Conservation (phyloP, 2,113 vertebrate genomes). For the Clarias magur region DNA sequence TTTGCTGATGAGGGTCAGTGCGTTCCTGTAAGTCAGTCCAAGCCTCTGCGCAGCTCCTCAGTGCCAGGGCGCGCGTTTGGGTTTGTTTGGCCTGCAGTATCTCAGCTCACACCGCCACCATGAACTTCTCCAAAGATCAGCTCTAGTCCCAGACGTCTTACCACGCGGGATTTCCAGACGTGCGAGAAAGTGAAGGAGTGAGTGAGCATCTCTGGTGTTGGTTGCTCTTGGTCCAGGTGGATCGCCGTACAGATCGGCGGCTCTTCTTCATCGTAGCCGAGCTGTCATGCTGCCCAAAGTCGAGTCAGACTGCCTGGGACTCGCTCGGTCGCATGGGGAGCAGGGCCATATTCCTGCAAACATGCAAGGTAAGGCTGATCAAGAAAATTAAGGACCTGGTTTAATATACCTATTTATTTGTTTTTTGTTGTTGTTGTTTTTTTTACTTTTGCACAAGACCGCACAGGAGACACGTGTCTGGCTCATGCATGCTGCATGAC, state of each 20-base stretch:
- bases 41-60: not conserved
- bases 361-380: constrained; percentile 89
- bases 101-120: constrained; percentile 13
- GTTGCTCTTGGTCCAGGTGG: constrained; percentile 77
- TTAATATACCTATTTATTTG: not conserved
- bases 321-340: constrained; percentile 93
- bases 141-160: not conserved
- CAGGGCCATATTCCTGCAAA: constrained; percentile 93
- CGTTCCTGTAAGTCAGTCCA: not conserved
- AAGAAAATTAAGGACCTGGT: not conserved
- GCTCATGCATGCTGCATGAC: not conserved
- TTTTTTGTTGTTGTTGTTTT: not conserved
- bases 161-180: not conserved
- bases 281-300: constrained; percentile 98
- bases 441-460: not conserved
- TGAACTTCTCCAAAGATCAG: constrained; percentile 8
- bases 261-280: constrained; percentile 74
- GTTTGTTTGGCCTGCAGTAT: not conserved
- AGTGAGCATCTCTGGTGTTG: constrained; percentile 58
- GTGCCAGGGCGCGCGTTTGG: not conserved
- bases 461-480: not conserved
- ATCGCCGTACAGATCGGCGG: constrained; percentile 76
- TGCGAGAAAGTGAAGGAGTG: constrained; percentile 39
- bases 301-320: constrained; percentile 92
- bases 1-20: not conserved